Percentiles rank a stretch among this genome's conserved stretches.
These are phyloP conservation scores for Sussaba pulchella DNA, from an alignment of 2,888 invertebrate species.

Conservation along the genomic window DNA sequence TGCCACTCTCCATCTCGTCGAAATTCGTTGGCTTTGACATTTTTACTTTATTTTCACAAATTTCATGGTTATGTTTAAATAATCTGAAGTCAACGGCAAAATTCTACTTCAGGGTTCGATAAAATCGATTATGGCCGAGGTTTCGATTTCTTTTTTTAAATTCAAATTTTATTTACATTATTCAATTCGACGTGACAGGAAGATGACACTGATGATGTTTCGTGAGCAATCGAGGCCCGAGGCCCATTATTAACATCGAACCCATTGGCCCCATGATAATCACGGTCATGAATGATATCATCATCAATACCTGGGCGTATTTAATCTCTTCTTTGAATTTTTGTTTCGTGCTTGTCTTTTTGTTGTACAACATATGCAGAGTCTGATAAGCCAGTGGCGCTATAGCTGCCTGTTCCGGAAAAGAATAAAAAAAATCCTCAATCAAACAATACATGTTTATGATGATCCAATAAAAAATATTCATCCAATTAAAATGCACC, in stretches of 20 bases:
- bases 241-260: conserved; percentile 55
- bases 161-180: background rate
- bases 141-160: background rate
- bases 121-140: conserved; percentile 5
- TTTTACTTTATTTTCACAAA: conserved; percentile 25
- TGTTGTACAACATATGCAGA: conserved; percentile 40
- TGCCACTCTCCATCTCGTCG: background rate
- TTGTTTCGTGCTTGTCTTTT: conserved; percentile 10
- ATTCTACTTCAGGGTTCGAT: background rate
- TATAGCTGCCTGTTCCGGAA: conserved; percentile 44
- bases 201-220: conserved; percentile 40
- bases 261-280: conserved; percentile 58
- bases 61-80: conserved; percentile 16
- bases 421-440: background rate
- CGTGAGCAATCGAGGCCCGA: conserved; percentile 56
- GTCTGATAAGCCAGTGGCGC: conserved; percentile 55
- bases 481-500: conserved; percentile 11
- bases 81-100: background rate
- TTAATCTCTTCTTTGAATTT: conserved; percentile 51
- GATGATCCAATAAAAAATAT: background rate
- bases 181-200: background rate
- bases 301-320: conserved; percentile 54
- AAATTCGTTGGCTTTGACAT: conserved; percentile 20
- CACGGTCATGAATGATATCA: conserved; percentile 55
- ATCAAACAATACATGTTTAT: background rate